Evolutionary conservation across 92 coral and sea anemone genomes (phyloP), one percentile per base, ranked within the genome.

Genomic region (Siderastrea radians): DNA sequence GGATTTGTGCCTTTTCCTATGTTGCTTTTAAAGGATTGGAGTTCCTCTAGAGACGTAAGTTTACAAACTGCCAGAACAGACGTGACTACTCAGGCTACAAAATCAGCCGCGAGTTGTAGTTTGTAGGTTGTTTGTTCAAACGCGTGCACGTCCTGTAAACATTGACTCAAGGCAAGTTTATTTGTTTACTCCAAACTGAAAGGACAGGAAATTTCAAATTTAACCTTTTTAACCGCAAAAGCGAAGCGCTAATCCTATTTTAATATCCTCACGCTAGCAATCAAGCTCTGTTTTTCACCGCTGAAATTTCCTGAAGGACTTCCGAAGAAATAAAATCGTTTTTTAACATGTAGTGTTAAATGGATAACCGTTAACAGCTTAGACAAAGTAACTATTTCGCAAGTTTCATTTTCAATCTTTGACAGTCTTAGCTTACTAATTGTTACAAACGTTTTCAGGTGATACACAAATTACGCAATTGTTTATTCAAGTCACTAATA

Each of bases 141-240:
- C 8, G 58, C 60, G 11, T 60, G 43, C 80, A 63, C 87, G 80
- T 43, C 6, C 38, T 14, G 51, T 59, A 57, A 58, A 73, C 53
- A 50, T 26, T 73, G 19, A 48, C 12, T 47, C 44, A 61, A 62
- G 74, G 71, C 66, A 47, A 55, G 64, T 51, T 53, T 81, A 65
- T 52, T 81, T 8, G 7, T 47, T 60, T 5, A n/a, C 14, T 55
- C 61, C 8, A 55, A 15, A 17, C 11, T 15, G 38, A 16, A 48
- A 55, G 49, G 49, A 49, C 85, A 67, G 85, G 76, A 81, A 67
- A 51, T 80, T 54, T 52, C 64, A 69, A 67, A 52, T 62, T 79
- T 79, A 9, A 7, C 60, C 0, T 62, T 14, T 10, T 48, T 65
- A 48, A 79, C 72, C 72, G 46, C 71, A 82, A 82, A 62, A 69